Conservation (phyloP, 1,140 invertebrate genomes). For the Aethina tumida region DNA sequence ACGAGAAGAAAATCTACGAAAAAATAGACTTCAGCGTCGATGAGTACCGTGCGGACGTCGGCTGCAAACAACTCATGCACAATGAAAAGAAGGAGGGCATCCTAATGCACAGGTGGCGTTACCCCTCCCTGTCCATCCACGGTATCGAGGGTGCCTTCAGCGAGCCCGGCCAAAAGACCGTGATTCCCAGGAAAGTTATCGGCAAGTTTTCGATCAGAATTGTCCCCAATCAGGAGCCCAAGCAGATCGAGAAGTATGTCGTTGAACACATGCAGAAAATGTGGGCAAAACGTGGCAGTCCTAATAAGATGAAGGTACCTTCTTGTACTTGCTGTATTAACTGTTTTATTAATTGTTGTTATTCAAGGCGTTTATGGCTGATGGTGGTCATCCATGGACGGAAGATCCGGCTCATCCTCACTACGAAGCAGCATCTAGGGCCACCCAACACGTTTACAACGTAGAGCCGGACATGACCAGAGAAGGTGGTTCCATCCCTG, state of each 20-base stretch:
- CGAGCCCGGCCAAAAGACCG: conserved; percentile 87
- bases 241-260: conserved; percentile 64
- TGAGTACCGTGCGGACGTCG: conserved; percentile 67
- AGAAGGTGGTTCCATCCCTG: conserved; percentile 81
- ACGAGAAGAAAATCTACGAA: conserved; percentile 71
- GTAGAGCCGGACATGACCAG: conserved; percentile 90
- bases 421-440: conserved; percentile 78
- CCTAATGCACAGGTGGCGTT: conserved; percentile 86
- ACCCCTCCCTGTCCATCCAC: conserved; percentile 82
- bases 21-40: conserved; percentile 84
- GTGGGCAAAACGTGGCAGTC: conserved; percentile 64
- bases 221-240: conserved; percentile 83
- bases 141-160: conserved; percentile 85
- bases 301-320: conserved; percentile 74
- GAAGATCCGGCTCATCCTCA: conserved; percentile 87
- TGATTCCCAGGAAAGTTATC: conserved; percentile 88
- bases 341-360: conserved; percentile 5
- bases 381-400: conserved; percentile 84
- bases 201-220: conserved; percentile 95
- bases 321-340: neutral
- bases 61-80: conserved; percentile 59
- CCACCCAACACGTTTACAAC: conserved; percentile 82
- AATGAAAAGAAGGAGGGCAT: conserved; percentile 65
- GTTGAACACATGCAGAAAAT: conserved; percentile 62
- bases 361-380: conserved; percentile 47